Conservation (phyloP, 2,113 vertebrate genomes). For the Mastomys coucha region DNA sequence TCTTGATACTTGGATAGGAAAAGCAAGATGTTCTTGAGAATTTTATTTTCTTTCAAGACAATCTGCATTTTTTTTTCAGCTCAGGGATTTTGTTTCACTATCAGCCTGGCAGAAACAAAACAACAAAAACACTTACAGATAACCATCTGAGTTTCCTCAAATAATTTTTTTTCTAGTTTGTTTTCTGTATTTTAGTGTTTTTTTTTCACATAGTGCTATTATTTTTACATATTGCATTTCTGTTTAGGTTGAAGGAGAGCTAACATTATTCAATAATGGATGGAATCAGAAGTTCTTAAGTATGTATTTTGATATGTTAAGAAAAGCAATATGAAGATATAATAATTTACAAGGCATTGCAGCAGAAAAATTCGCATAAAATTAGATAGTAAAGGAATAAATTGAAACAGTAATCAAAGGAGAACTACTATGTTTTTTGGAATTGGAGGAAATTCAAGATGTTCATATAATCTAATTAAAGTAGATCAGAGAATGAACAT, state of each 20-base stretch:
- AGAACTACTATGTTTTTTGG: background rate
- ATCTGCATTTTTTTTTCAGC: too few species aligned
- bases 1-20: background rate
- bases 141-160: background rate
- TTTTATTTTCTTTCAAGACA: background rate
- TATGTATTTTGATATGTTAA: background rate
- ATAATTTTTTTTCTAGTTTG: background rate
- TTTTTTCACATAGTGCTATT: background rate
- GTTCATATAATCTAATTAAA: background rate
- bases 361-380: background rate
- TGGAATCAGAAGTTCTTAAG: background rate
- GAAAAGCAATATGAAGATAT: background rate
- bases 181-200: background rate
- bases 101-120: background rate
- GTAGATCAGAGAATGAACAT: background rate
- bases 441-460: background rate
- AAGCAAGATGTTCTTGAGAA: background rate
- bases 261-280: background rate
- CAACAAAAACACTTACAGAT: background rate
- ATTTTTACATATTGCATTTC: background rate
- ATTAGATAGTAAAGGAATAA: background rate
- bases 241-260: background rate
- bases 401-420: background rate
- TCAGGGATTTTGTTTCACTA: background rate
- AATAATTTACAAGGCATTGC: background rate